Base-by-base conservation (phyloP, 2,888 invertebrate genomes). In the Chloroclysta siterata region DNA sequence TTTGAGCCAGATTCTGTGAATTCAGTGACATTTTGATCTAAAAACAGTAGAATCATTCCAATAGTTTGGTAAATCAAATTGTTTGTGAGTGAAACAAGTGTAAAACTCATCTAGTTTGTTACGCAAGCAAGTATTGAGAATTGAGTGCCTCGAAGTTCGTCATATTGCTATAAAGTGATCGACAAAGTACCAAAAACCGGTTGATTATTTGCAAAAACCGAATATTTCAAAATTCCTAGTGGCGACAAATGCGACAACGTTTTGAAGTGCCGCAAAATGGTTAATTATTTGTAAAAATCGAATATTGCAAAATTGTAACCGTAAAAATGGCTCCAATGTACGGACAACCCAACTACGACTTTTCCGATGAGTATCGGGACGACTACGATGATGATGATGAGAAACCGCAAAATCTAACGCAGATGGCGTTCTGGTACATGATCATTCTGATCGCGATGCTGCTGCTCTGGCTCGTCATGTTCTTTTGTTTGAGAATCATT, bases 351-450 rank as follows among this genome's bases (percentile, higher is more conserved):
- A 81, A 81, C 57, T 83, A 77, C 47, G 77, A 81, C 44, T 85
- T 84, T 53, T 63, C 71, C 5, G 65, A 68, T 0, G 71, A 74
- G 54, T 66, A 69, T 36, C 72, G 76, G 5, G 70, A 71, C n/a
- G 63, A 60, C 7, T 66, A 72, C 3, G 54, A 60, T 8, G 72
- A 79, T 6, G 60, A 79, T 6, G 61, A 72, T 2, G 79, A 60
- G 0, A 76, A 74, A n/a, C 70, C 80, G 0, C 53, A 70, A 0
- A 73, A 64, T 6, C 53, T 88, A 14, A 77, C 77, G 0, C 73
- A 88, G 28, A 83, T 90, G 81, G 83, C 88, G 0, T 82, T 90
- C 48, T 91, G 88, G 89, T 92, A 92, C 63, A 79, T 86, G 79
- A 71, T 90, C 4, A 78, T 86, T 8, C 71, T 92, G 55, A 59